Evolutionary conservation across 2,888 invertebrate species (phyloP).

Genomic region (Stenichneumon culpator): DNA sequence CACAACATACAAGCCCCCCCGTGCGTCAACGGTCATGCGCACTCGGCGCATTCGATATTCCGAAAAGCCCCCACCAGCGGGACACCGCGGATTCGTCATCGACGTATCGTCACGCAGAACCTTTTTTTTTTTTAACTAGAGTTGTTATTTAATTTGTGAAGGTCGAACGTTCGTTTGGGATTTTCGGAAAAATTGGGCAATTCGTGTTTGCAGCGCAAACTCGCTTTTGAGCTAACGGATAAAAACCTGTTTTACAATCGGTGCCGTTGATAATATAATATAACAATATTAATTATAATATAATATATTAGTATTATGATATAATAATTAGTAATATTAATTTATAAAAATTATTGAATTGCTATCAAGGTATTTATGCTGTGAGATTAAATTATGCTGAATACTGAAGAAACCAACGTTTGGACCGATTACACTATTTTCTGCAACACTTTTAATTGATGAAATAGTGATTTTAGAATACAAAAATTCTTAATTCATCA

Average conservation of each 20-base stretch:
- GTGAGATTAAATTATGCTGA: no score
- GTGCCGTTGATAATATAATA: neutral
- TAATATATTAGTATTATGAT: neutral
- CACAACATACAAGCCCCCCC: slow-evolving; percentile 75
- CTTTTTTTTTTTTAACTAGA: neutral
- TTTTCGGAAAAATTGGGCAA: neutral
- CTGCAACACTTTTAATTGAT: no score
- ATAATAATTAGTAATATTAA: neutral
- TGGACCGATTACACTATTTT: no score
- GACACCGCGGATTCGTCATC: slow-evolving; percentile 6
- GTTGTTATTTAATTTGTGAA: neutral
- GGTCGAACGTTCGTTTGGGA: neutral
- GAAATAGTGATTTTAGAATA: no score
- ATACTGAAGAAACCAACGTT: no score
- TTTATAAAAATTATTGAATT: neutral
- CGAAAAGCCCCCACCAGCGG: neutral
- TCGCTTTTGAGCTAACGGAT: neutral
- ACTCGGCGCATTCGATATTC: slow-evolving; percentile 33
- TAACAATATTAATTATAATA: neutral
- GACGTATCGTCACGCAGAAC: neutral
- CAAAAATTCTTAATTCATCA: no score
- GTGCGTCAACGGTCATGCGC: slow-evolving; percentile 75
- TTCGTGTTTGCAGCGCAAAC: neutral
- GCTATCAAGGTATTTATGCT: neutral
- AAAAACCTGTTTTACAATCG: neutral